Conservation (phyloP, 2,888 invertebrate species). For the Poecilus cupreus region DNA sequence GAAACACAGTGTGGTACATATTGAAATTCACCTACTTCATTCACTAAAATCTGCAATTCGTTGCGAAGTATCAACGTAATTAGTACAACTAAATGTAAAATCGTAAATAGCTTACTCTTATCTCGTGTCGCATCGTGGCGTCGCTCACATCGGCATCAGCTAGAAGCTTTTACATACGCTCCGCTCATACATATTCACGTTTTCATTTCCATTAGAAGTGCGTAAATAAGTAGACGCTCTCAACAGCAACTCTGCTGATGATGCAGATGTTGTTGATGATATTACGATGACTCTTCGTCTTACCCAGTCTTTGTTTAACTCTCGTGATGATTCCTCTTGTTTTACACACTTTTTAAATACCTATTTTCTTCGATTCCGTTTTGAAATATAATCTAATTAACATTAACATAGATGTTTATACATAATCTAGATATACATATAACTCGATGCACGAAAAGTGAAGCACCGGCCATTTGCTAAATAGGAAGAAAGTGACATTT, state of each 20-base stretch:
- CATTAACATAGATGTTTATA: too few species aligned
- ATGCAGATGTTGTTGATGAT: neutral
- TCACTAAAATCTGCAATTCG: neutral
- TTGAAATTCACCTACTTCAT: neutral
- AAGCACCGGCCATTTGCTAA: too few species aligned
- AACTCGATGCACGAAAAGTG: too few species aligned
- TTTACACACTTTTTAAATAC: too few species aligned
- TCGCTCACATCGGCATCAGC: neutral
- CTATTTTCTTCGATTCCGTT: too few species aligned
- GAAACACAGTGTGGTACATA: too few species aligned
- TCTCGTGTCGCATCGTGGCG: slow-evolving; percentile 7
- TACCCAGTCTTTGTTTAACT: neutral
- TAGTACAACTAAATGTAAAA: slow-evolving; percentile 38
- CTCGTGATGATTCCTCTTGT: neutral
- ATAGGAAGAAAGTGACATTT: too few species aligned
- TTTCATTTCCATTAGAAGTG: slow-evolving; percentile 50
- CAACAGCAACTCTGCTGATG: neutral
- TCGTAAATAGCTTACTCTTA: slow-evolving; percentile 34
- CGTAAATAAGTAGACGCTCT: slow-evolving; percentile 36
- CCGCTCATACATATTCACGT: slow-evolving; percentile 50
- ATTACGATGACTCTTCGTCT: neutral
- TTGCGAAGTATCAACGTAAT: neutral
- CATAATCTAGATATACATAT: too few species aligned
- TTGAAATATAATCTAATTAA: too few species aligned
- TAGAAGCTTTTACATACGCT: slow-evolving; percentile 35